These are phyloP conservation scores for Dicyrtoma fusca DNA, from an alignment of 2,888 invertebrate species.

Conservation along the genomic window DNA sequence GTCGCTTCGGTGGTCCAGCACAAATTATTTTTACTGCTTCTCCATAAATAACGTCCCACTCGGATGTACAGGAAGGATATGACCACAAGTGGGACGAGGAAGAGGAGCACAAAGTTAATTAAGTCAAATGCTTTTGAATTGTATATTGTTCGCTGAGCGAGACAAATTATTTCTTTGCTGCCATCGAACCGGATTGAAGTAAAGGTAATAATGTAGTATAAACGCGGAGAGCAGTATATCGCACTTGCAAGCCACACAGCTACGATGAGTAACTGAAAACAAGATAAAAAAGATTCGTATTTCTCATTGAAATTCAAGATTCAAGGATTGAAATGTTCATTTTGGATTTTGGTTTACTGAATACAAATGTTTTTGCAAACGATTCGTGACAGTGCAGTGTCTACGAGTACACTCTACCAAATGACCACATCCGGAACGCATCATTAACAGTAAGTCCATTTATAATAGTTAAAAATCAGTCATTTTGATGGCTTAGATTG, in stretches of 20 bases:
- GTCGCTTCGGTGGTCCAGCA: neutral
- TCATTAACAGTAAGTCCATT: too few relatives aligned
- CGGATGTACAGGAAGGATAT: constrained; percentile 79
- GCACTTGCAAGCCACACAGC: constrained; percentile 83
- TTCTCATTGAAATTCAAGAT: too few relatives aligned
- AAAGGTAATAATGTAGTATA: constrained; percentile 74
- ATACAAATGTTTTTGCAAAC: too few relatives aligned
- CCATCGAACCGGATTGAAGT: constrained; percentile 63
- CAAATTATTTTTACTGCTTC: constrained; percentile 59
- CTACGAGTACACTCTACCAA: too few relatives aligned
- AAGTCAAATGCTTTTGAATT: constrained; percentile 78
- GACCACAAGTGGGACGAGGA: constrained; percentile 76
- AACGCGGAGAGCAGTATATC: constrained; percentile 79
- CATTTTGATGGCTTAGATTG: too few relatives aligned
- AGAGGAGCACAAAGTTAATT: constrained; percentile 80
- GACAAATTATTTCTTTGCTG: constrained; percentile 71
- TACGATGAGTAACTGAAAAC: constrained; percentile 64
- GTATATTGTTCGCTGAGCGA: constrained; percentile 74
- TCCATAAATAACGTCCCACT: constrained; percentile 82
- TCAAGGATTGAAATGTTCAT: too few relatives aligned
- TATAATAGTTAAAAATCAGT: too few relatives aligned
- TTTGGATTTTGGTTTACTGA: too few relatives aligned
- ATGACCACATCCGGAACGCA: too few relatives aligned
- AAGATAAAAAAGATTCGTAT: neutral
- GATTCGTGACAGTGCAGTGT: too few relatives aligned